A percentile compares a stretch with the other conserved stretches of the same genome.
These are phyloP conservation scores for Cheilosia grossa DNA, from an alignment of 2,888 invertebrate species.

Conservation along the genomic window DNA sequence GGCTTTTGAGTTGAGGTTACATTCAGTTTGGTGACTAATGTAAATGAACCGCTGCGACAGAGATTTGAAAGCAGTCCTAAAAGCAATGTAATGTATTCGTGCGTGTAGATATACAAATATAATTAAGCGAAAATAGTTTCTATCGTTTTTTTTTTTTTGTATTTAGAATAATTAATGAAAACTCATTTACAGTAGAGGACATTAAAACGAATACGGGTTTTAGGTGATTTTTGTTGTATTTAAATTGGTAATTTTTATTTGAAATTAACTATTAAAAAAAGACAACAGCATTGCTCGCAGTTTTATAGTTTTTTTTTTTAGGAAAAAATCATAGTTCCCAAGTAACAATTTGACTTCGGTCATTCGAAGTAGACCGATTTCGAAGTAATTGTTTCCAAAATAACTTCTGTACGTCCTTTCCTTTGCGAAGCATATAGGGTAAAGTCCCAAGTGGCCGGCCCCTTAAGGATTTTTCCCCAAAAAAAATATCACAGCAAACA, in stretches of 20 bases:
- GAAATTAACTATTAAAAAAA: not conserved
- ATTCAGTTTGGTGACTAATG: conserved; percentile 60
- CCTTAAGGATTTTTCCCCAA: too few species aligned
- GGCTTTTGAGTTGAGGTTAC: conserved; percentile 35
- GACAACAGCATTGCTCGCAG: not conserved
- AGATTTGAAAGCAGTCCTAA: conserved; percentile 50
- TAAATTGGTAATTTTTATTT: not conserved
- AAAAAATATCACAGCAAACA: too few species aligned
- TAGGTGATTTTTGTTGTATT: not conserved
- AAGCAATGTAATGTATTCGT: conserved; percentile 56
- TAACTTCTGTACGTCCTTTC: too few species aligned
- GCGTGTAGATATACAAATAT: conserved; percentile 43
- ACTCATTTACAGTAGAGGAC: conserved; percentile 30
- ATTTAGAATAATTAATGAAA: conserved; percentile 44
- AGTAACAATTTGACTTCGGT: too few species aligned
- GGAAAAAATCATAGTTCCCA: too few species aligned
- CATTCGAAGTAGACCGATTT: too few species aligned
- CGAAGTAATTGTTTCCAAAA: too few species aligned
- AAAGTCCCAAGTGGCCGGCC: too few species aligned
- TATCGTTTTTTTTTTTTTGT: not conserved
- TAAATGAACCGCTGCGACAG: conserved; percentile 36
- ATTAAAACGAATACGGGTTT: conserved; percentile 17
- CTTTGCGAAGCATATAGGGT: too few species aligned
- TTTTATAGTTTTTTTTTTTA: not conserved
- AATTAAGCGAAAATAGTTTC: conserved; percentile 45